Conservation (phyloP, 1,140 invertebrate genomes). For the Aplysia californica region DNA sequence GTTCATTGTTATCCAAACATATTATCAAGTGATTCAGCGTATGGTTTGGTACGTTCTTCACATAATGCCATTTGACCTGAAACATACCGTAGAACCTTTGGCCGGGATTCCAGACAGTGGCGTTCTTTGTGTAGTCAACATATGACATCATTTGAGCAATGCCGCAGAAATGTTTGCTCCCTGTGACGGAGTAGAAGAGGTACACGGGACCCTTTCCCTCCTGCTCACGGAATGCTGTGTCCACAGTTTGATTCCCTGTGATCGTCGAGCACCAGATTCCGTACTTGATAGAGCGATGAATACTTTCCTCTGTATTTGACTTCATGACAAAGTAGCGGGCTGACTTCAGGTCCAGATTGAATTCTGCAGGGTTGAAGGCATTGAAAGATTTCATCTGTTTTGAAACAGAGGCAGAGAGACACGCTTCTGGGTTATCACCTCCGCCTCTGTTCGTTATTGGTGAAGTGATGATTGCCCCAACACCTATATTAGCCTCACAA, state of each 20-base stretch:
- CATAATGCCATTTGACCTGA: constrained; percentile 98
- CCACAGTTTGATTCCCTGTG: constrained; percentile 95
- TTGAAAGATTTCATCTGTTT: constrained; percentile 88
- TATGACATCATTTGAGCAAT: constrained; percentile 97
- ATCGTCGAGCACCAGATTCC: constrained; percentile 99
- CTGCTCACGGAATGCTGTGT: constrained; percentile 88
- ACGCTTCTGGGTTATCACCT: too few species aligned
- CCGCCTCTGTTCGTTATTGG: too few species aligned
- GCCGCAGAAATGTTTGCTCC: constrained; percentile 97
- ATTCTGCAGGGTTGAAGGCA: constrained; percentile 94
- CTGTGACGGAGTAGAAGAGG: constrained; percentile 97
- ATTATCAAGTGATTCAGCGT: constrained; percentile 92
- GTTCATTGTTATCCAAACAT: constrained; percentile 97
- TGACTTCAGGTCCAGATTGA: constrained; percentile 86
- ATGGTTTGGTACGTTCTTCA: constrained; percentile 89
- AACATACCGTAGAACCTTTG: constrained; percentile 83
- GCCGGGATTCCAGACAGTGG: constrained; percentile 73
- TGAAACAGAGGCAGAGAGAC: constrained; percentile 73
- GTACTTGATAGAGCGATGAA: constrained; percentile 98
- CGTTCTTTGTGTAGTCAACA: constrained; percentile 82
- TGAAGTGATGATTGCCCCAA: too few species aligned
- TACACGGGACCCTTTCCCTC: constrained; percentile 85
- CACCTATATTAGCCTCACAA: too few species aligned
- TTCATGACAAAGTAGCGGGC: constrained; percentile 98
- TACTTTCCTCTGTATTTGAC: constrained; percentile 98